Conservation (phyloP, 2,113 vertebrate genomes). For the Epinephelus fuscoguttatus region DNA sequence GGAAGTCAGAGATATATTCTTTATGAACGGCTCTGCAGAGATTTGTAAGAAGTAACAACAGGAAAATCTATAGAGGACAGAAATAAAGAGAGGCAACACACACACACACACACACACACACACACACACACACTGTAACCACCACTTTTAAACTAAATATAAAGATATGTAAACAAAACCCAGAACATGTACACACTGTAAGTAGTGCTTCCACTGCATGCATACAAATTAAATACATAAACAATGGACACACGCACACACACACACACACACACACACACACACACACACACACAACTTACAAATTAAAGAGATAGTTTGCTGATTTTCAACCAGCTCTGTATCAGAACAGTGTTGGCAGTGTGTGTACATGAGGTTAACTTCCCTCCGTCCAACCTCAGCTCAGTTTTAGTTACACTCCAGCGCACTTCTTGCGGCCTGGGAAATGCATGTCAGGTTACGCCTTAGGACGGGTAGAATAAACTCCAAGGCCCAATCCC, state of each 20-base stretch:
- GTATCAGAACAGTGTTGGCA: too few species aligned
- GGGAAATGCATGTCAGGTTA: too few species aligned
- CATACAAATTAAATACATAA: constrained; percentile 6
- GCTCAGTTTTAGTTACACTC: too few species aligned
- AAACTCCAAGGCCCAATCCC: too few species aligned
- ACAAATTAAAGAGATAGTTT: too few species aligned
- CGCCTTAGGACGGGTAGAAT: too few species aligned
- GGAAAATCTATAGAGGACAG: not conserved
- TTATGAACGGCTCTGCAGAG: not conserved
- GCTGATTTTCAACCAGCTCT: too few species aligned
- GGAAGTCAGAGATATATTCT: too few species aligned
- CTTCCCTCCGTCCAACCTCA: too few species aligned
- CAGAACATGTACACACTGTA: not conserved
- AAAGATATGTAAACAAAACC: constrained; percentile 29
- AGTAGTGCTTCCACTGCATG: not conserved
- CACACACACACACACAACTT: too few species aligned
- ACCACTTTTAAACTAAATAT: constrained; percentile 28
- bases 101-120: constrained; percentile 10
- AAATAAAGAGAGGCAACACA: constrained; percentile 14
- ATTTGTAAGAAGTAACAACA: not conserved
- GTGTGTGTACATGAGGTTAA: too few species aligned
- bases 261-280: not conserved
- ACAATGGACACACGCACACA: not conserved
- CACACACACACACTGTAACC: constrained; percentile 17
- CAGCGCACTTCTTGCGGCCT: too few species aligned